Base-by-base conservation (phyloP, 2,888 invertebrate species). In the Beris morrisii region DNA sequence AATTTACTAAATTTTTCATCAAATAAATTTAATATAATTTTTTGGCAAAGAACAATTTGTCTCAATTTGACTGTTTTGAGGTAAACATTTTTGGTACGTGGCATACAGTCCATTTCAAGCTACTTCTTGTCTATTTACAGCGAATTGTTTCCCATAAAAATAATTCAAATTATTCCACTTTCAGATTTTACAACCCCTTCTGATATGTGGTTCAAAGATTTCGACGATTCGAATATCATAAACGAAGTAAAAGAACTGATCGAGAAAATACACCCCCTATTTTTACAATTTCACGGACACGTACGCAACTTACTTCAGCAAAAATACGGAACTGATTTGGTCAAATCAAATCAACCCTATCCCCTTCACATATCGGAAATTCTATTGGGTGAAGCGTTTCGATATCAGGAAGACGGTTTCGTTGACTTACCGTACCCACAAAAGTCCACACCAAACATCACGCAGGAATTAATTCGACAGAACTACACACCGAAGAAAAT, bases 401-500 rank as follows among this genome's bases (percentile, higher is more conserved):
- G 92, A 87, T 81, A 79, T 0, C 71, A 74, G 43, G 71, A 73
- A 5, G 73, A 72, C 4, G 69, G 73, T 1, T 85, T 88, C 73
- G 87, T 86, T 59, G 74, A 78, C 13, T 69, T 79, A 2, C 93
- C 95, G 0, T 88, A 85, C 73, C 86, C 87, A 0, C 84, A 86
- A 63, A 86, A 86, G 70, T 82, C 85, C 31, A 83, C 86, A 67
- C 82, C 87, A 0, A 91, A 93, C 75, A 86, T 92, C 30, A 90
- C 91, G 0, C 83, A 84, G 13, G 84, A 86, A n/a, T 86, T 95
- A 85, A 77, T 83, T 44, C 83, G 84, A 44, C 86, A 90, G 81
- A 89, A 86, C 74, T 89, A 89, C 77, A 91, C 90, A 0, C 83
- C 88, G 0, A 75, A 85, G 46, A 87, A 87, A 71, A 91, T 95